Conservation (phyloP, 2,888 invertebrate species). For the Eupeodes luniger region DNA sequence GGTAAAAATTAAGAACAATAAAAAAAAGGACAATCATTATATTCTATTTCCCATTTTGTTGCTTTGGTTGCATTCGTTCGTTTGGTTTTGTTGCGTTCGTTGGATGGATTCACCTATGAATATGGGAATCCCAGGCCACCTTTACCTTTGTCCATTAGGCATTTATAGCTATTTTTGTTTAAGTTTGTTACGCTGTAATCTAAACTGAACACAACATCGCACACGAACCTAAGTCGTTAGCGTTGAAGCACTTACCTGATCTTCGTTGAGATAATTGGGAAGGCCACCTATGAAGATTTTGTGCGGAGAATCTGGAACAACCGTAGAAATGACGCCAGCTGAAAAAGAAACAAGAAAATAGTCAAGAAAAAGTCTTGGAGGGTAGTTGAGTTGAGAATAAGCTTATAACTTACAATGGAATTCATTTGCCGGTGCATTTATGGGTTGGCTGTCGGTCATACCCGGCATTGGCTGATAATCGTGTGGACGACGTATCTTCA, state of each 20-base stretch:
- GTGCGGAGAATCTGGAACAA: conserved; percentile 98
- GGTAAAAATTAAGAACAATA: not conserved
- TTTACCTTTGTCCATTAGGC: conserved; percentile 58
- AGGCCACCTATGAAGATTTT: conserved; percentile 99
- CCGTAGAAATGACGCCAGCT: conserved; percentile 94
- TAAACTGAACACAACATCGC: conserved; percentile 48
- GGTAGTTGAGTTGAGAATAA: not conserved
- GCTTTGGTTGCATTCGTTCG: conserved; percentile 12
- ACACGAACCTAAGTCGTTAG: conserved; percentile 39
- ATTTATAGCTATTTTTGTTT: conserved; percentile 7
- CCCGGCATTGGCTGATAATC: conserved; percentile 99
- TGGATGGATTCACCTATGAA: conserved; percentile 52
- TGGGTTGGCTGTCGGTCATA: conserved; percentile 93
- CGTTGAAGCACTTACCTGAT: conserved; percentile 90
- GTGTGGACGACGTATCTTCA: conserved; percentile 98
- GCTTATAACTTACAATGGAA: conserved; percentile 45
- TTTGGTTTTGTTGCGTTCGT: not conserved
- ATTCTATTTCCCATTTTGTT: conserved; percentile 26
- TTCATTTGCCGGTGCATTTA: conserved; percentile 91
- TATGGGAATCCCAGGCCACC: conserved; percentile 56
- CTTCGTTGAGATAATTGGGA: conserved; percentile 99
- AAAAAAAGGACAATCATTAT: conserved; percentile 18
- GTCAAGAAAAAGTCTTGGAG: not conserved
- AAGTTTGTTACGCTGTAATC: conserved; percentile 60
- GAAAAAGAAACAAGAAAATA: conserved; percentile 80